Evolutionary conservation across 2,113 vertebrate species (phyloP).

Genomic region (Hippocampus abdominalis): DNA sequence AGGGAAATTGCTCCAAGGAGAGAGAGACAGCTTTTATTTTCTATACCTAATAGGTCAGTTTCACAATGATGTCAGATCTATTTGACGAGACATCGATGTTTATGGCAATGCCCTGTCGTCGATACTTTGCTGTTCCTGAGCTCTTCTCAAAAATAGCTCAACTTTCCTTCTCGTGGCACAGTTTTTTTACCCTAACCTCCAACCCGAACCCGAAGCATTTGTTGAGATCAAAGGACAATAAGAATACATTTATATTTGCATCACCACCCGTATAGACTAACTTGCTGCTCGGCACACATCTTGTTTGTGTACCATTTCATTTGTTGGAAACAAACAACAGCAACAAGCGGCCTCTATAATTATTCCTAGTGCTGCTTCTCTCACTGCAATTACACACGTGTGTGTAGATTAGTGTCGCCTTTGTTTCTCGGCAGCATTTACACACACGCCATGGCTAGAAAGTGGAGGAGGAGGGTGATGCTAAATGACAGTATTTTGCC

Average conservation of each 20-base stretch:
- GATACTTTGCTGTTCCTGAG: too few relatives aligned
- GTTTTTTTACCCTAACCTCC: too few relatives aligned
- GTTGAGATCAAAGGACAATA: too few relatives aligned
- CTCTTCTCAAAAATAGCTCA: not conserved
- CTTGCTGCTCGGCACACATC: conserved; percentile 51
- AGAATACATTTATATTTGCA: too few relatives aligned
- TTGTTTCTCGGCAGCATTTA: conserved; percentile 34
- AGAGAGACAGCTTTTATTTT: too few relatives aligned
- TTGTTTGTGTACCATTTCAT: conserved; percentile 65
- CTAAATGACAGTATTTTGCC: conserved; percentile 66
- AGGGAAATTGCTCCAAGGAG: too few relatives aligned
- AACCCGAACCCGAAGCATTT: too few relatives aligned
- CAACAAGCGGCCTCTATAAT: conserved; percentile 66
- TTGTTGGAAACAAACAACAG: conserved; percentile 62
- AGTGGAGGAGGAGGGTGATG: conserved; percentile 39
- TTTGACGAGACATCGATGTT: too few relatives aligned
- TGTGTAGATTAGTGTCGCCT: conserved; percentile 21
- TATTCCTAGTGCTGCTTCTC: conserved; percentile 69
- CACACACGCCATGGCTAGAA: conserved; percentile 14
- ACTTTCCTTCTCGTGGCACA: not conserved
- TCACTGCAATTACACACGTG: conserved; percentile 68
- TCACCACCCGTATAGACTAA: conserved; percentile 41
- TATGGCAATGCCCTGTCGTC: too few relatives aligned
- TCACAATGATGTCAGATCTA: too few relatives aligned
- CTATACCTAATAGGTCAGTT: too few relatives aligned